Evolutionary conservation across 2,797 vertebrate species (phyloP), one percentile per base, ranked within the genome.

Genomic region (Poecilia wingei): DNA sequence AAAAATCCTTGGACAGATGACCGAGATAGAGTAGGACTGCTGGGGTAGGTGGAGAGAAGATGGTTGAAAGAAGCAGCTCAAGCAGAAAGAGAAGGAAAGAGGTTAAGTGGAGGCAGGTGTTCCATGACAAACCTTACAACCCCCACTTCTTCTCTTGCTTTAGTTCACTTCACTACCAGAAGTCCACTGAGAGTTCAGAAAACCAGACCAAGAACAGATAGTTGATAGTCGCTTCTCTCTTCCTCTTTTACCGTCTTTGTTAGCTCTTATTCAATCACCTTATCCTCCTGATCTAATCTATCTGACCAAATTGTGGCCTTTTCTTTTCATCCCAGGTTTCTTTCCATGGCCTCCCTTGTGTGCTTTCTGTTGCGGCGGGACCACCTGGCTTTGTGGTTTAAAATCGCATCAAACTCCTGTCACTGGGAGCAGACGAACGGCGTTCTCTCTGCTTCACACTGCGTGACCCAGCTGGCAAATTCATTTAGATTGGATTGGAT

Each of bases 101-200:
- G 95, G 94, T 96, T 96, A 95, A 94, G 93, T 95, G 95, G 93
- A 96, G 95, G 95, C 94, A 96, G 95, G 95, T 95, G 93, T 95
- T 95, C 93, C 89, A 89, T 94, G 92, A 92, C 92, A 93, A 90
- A 92, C 88, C 89, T 85, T 91, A 86, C 91, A 91, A 81, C 89
- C 87, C 92, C 89, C 87, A 83, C 68, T 82, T 90, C 84, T 85
- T 57, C 75, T 86, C 88, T 83, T 73, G 57, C 88, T 83, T 84
- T 5, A 46, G 69, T 83, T 82, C 81, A 82, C 87, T 82, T 75
- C 66, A 64, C 71, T 61, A 71, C 79, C 87, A 66, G 76, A 14
- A 71, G 78, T 86, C 89, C 87, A 14, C 83, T 72, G 89, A 91
- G 89, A 88, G 59, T 78, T 78, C 74, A 28, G 86, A 77, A 72